Evolutionary conservation across 2,113 vertebrate genomes (phyloP).

Genomic region (Neotragus moschatus): DNA sequence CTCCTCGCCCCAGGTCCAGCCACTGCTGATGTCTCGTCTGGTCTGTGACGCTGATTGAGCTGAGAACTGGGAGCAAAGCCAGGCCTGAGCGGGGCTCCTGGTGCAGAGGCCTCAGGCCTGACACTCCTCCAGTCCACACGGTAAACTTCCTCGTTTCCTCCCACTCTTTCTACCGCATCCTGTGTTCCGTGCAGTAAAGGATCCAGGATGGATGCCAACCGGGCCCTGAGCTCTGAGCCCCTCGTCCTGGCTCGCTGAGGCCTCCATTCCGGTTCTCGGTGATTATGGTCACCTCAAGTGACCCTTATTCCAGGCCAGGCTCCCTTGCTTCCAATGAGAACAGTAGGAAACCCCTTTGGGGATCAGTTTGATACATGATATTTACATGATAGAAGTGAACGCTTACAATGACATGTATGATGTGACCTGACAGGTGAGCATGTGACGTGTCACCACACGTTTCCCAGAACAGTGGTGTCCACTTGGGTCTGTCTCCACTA

Average conservation of each 20-base stretch:
- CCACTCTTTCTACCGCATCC: neutral
- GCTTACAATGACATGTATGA: neutral
- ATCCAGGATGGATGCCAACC: neutral
- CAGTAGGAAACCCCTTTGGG: neutral
- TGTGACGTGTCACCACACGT: neutral
- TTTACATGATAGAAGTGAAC: neutral
- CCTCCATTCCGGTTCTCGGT: rapidly evolving
- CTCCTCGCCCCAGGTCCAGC: neutral
- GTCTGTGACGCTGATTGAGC: neutral
- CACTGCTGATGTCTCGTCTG: neutral
- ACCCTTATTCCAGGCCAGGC: neutral
- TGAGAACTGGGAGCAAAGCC: neutral
- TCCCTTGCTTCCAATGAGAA: neutral
- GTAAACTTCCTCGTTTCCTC: neutral
- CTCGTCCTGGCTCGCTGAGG: neutral
- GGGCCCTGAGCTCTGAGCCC: neutral
- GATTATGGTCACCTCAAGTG: neutral
- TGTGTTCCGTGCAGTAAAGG: neutral
- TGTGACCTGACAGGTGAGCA: neutral
- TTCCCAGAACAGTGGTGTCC: neutral
- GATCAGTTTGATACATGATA: neutral
- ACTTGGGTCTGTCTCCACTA: neutral
- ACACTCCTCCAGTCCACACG: neutral
- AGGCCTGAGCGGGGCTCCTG: neutral
- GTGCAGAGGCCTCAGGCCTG: neutral